Percentiles rank a stretch among this genome's conserved stretches.
These are phyloP conservation scores for Channallabes apus DNA, from an alignment of 2,797 vertebrate genomes.

Conservation along the genomic window DNA sequence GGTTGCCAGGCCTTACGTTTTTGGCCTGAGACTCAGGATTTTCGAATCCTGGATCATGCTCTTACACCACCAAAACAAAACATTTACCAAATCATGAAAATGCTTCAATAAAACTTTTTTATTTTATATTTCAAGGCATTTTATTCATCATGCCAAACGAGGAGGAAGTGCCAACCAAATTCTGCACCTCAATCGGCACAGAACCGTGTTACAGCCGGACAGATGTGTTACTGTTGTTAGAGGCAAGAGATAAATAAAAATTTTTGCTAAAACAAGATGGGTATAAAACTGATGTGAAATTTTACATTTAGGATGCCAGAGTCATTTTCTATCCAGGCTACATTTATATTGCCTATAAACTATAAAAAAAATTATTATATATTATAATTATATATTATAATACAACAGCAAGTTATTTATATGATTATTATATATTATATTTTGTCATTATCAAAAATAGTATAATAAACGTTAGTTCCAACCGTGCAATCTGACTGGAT, in stretches of 20 bases:
- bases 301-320: no score
- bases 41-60: slow-evolving; percentile 6
- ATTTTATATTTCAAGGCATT: background rate
- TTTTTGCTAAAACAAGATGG: background rate
- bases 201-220: background rate
- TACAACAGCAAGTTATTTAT: no score
- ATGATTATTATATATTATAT: no score
- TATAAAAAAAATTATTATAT: background rate
- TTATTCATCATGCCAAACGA: background rate
- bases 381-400: no score
- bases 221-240: background rate
- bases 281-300: no score
- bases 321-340: background rate
- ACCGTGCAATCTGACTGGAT: no score
- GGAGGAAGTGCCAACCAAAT: background rate
- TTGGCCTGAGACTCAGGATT: background rate
- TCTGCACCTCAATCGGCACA: background rate
- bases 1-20: slow-evolving; percentile 20
- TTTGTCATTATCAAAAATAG: no score
- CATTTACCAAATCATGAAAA: background rate
- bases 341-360: background rate
- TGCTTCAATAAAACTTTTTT: background rate
- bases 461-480: no score
- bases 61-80: background rate
- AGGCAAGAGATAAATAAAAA: background rate